These are phyloP conservation scores for Zoanthus sociatus DNA, from an alignment of 92 coral and sea anemone species.

Conservation along the genomic window DNA sequence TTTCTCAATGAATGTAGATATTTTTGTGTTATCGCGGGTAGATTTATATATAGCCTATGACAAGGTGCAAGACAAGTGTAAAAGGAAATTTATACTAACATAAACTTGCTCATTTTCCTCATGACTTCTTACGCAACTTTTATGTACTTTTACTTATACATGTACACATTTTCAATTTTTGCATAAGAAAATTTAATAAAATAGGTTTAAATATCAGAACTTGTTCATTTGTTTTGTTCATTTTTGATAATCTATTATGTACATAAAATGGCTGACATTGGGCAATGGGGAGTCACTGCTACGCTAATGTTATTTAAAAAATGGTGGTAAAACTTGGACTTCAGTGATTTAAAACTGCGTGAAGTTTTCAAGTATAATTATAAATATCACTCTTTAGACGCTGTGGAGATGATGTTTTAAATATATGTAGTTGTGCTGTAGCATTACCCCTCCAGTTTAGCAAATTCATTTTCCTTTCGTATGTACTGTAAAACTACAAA, in stretches of 20 bases:
- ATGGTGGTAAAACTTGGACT: not conserved
- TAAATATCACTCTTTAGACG: not conserved
- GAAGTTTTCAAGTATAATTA: not conserved
- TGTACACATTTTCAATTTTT: not conserved
- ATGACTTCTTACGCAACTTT: not conserved
- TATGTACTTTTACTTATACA: not conserved
- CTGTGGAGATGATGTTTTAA: not conserved
- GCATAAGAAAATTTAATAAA: not conserved
- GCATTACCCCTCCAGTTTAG: not conserved
- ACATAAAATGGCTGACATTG: not conserved
- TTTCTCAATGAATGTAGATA: too few relatives aligned
- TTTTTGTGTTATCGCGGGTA: too few relatives aligned
- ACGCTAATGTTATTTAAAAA: not conserved
- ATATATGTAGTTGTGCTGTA: not conserved
- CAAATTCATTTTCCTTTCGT: not conserved
- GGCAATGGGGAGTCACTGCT: not conserved
- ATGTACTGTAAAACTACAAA: not conserved
- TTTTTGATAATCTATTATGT: not conserved
- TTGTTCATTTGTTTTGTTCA: not conserved
- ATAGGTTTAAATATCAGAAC: not conserved
- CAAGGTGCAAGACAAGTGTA: not conserved
- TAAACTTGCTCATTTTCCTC: not conserved
- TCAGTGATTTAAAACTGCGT: not conserved
- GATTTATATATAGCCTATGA: not conserved
- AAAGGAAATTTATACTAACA: not conserved